phyloP scores from a whole-genome alignment of 2,888 invertebrate species.

The Dichetophora obliterata region DNA sequence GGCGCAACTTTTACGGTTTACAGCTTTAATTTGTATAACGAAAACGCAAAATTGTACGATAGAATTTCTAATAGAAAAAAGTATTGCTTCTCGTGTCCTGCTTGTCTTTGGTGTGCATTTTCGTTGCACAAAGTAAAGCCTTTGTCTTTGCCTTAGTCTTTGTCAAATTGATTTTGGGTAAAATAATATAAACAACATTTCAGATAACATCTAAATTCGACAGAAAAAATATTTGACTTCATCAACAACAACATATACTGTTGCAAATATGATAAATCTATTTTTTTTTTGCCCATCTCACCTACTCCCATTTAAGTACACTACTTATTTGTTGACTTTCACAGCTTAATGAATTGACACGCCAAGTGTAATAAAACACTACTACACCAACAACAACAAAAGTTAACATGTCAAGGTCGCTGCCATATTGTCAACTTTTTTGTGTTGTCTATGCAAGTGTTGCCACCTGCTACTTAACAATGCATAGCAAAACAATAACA shows the following conservation, averaged over 20 bases:
- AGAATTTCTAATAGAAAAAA: too few relatives aligned
- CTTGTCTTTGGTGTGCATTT: too few relatives aligned
- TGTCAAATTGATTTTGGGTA: too few relatives aligned
- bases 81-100: too few relatives aligned
- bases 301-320: neutral
- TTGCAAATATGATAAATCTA: too few relatives aligned
- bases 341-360: slow-evolving; percentile 21
- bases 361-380: neutral
- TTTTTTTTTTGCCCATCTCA: neutral
- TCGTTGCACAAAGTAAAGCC: too few relatives aligned
- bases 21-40: too few relatives aligned
- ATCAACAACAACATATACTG: neutral
- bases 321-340: neutral
- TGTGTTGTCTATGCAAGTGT: neutral
- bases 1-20: too few relatives aligned
- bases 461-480: neutral
- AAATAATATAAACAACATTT: too few relatives aligned
- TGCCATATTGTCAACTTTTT: neutral
- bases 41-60: too few relatives aligned
- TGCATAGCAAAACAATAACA: neutral
- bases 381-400: neutral
- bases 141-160: too few relatives aligned
- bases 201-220: too few relatives aligned
- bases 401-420: slow-evolving; percentile 29
- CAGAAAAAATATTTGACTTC: neutral